A percentile compares a stretch with the other conserved stretches of the same genome.
Conservation (phyloP, 2,797 vertebrate genomes). For the Chloroceryle amazona region DNA sequence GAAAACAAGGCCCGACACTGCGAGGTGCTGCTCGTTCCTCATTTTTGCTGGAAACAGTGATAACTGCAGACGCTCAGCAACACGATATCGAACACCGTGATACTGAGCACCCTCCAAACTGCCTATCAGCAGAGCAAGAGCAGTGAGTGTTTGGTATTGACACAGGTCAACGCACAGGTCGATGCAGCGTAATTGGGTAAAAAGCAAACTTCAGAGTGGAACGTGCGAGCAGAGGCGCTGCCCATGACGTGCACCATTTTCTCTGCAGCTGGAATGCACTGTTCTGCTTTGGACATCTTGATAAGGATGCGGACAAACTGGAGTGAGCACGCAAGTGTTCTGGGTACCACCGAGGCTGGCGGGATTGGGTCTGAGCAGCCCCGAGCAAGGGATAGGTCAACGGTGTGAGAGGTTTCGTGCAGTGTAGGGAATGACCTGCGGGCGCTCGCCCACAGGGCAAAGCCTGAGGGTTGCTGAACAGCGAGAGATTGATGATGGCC, state of each 20-base stretch:
- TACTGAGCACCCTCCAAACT: rapidly evolving
- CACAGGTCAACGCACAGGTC: neutral
- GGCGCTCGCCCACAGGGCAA: neutral
- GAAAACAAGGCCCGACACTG: neutral
- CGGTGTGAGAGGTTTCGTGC: rapidly evolving
- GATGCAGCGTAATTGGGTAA: rapidly evolving
- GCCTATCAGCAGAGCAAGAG: neutral
- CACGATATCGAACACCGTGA: no score
- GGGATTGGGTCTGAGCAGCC: neutral
- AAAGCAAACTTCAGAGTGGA: neutral
- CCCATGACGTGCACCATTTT: rapidly evolving
- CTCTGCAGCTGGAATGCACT: neutral
- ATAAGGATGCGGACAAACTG: rapidly evolving
- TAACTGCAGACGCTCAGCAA: neutral
- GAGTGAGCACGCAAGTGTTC: rapidly evolving
- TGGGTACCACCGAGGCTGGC: rapidly evolving
- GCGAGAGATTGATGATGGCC: rapidly evolving
- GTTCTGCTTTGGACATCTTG: rapidly evolving
- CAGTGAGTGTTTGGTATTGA: rapidly evolving
- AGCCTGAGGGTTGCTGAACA: neutral
- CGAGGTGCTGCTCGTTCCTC: neutral
- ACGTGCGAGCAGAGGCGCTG: rapidly evolving
- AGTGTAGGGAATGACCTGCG: rapidly evolving
- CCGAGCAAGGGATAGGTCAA: neutral
- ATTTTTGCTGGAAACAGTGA: neutral